A percentile compares a stretch with the other conserved stretches of the same genome.
Conservation (phyloP, 2,113 vertebrate species). For the Sorex fumeus region DNA sequence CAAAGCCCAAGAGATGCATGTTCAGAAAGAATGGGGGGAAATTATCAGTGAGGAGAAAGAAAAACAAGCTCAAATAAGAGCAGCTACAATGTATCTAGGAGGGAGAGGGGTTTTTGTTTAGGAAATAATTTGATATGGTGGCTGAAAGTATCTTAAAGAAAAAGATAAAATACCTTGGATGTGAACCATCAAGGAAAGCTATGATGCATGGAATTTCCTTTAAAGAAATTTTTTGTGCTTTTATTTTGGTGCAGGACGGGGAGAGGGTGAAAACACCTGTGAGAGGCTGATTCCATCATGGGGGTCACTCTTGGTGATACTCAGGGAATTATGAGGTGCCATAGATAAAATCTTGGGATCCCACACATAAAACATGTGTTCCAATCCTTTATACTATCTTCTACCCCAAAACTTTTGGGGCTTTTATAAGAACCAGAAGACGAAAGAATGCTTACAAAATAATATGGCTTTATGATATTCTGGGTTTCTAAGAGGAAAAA, state of each 20-base stretch:
- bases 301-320: no score
- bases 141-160: neutral
- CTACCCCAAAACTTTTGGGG: no score
- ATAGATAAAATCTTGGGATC: no score
- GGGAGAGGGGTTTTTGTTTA: neutral
- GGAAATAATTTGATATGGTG: constrained; percentile 47
- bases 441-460: constrained; percentile 57
- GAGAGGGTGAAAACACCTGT: no score
- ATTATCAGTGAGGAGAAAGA: neutral
- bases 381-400: no score
- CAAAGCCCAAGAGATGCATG: neutral
- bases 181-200: constrained; percentile 1
- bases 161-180: constrained; percentile 32
- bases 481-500: no score
- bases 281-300: no score
- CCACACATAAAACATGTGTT: no score
- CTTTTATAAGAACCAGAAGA: constrained; percentile 54
- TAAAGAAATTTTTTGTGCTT: neutral
- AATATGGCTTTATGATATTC: constrained; percentile 3
- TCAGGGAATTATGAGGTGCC: no score
- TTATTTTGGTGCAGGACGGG: no score
- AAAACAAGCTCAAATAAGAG: neutral
- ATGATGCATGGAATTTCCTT: constrained; percentile 44
- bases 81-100: neutral
- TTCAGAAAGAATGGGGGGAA: constrained; percentile 11